These are phyloP conservation scores for Papilio gigon DNA, from an alignment of 2,888 invertebrate species.

Conservation along the genomic window DNA sequence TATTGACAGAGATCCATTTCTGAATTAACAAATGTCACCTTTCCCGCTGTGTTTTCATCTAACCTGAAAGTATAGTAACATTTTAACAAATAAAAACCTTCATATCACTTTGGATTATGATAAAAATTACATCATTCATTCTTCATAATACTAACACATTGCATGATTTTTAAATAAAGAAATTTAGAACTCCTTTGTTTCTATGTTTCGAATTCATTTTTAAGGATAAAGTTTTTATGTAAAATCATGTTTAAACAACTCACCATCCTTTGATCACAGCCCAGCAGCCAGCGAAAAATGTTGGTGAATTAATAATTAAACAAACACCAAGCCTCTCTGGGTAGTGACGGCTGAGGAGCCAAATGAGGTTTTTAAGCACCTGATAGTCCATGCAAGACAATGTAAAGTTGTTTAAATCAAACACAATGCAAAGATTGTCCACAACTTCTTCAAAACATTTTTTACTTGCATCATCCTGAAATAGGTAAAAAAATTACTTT, in stretches of 20 bases:
- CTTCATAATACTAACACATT: no score
- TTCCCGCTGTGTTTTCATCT: constrained; percentile 89
- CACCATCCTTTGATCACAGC: constrained; percentile 88
- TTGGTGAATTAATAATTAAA: constrained; percentile 87
- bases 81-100: constrained; percentile 1
- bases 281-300: constrained; percentile 90
- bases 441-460: constrained; percentile 90
- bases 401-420: constrained; percentile 88
- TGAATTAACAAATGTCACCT: constrained; percentile 87
- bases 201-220: no score
- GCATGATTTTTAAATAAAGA: no score
- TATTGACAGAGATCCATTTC: constrained; percentile 88
- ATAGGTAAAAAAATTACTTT: constrained; percentile 27
- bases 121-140: no score
- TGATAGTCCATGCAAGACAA: constrained; percentile 91
- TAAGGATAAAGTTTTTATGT: background rate
- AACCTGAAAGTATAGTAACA: constrained; percentile 76
- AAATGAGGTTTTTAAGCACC: constrained; percentile 89
- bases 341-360: constrained; percentile 89
- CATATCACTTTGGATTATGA: no score
- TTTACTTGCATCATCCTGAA: constrained; percentile 88
- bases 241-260: constrained; percentile 49
- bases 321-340: constrained; percentile 90
- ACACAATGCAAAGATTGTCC: constrained; percentile 90
- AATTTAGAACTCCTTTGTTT: no score